These are phyloP conservation scores for Anhinga rufa DNA, from an alignment of 2,113 vertebrate species.

Conservation along the genomic window DNA sequence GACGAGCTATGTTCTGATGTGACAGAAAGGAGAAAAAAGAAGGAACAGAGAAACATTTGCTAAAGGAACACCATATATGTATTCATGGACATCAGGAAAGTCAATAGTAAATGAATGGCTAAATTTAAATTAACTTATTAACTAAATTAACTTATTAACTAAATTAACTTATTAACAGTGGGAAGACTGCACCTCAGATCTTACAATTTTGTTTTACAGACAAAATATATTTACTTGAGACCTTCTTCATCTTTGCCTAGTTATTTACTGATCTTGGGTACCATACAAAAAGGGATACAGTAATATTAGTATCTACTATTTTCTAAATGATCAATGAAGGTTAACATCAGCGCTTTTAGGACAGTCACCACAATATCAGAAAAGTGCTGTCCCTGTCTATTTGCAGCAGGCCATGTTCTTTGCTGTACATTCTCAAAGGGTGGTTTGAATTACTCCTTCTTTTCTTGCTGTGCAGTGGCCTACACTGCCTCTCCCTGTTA, in stretches of 20 bases:
- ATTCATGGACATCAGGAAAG: not conserved
- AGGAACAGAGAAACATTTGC: not conserved
- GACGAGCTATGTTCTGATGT: not conserved
- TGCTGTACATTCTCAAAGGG: not conserved
- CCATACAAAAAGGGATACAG: not conserved
- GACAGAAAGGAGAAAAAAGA: not conserved
- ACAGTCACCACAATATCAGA: not conserved
- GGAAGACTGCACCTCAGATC: not conserved
- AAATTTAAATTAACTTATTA: not conserved
- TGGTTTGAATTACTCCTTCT: not conserved
- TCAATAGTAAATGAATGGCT: not conserved
- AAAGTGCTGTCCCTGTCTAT: not conserved
- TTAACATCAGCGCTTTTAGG: not conserved
- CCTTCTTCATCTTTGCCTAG: not conserved
- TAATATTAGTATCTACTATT: not conserved
- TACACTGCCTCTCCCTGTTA: not conserved
- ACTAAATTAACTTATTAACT: not conserved
- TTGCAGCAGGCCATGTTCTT: not conserved
- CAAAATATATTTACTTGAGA: not conserved
- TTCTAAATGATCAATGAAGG: not conserved
- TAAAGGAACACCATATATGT: not conserved
- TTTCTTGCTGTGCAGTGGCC: not conserved
- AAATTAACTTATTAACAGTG: not conserved
- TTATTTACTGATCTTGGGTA: not conserved
- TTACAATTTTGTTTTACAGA: not conserved